Conservation (phyloP, 1,140 invertebrate genomes). For the Ctenoplectra terminalis region DNA sequence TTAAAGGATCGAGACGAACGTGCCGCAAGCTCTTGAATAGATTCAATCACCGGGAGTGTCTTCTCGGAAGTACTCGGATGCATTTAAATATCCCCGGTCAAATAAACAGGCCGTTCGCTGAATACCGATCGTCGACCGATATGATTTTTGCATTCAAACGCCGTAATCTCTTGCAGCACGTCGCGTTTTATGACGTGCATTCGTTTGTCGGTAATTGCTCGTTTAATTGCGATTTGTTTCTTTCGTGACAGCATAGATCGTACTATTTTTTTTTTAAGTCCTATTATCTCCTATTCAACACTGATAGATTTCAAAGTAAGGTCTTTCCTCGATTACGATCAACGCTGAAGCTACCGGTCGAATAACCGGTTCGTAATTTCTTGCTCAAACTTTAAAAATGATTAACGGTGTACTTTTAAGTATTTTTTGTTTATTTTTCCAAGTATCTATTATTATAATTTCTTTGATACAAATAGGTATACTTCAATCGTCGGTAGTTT, state of each 20-base stretch:
- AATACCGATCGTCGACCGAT: conserved; percentile 71
- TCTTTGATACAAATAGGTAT: too few species aligned
- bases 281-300: too few species aligned
- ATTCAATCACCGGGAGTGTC: conserved; percentile 75
- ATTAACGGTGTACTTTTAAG: too few species aligned
- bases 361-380: too few species aligned
- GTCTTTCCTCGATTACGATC: too few species aligned
- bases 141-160: conserved; percentile 68
- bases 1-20: conserved; percentile 56
- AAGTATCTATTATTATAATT: too few species aligned
- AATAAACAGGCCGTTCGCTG: conserved; percentile 62
- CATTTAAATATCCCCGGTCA: conserved; percentile 70
- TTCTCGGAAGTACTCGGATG: conserved; percentile 77
- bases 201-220: background rate
- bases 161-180: conserved; percentile 58
- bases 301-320: too few species aligned
- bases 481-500: too few species aligned
- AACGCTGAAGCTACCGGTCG: too few species aligned
- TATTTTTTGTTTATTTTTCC: too few species aligned
- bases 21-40: conserved; percentile 68
- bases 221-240: background rate
- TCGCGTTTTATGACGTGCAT: conserved; percentile 47
- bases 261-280: too few species aligned
- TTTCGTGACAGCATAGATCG: background rate
- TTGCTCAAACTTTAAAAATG: too few species aligned